A percentile compares a stretch with the other conserved stretches of the same genome.
phyloP scores from a whole-genome alignment of 2,888 invertebrate genomes.

The Ormyrus labotus region DNA sequence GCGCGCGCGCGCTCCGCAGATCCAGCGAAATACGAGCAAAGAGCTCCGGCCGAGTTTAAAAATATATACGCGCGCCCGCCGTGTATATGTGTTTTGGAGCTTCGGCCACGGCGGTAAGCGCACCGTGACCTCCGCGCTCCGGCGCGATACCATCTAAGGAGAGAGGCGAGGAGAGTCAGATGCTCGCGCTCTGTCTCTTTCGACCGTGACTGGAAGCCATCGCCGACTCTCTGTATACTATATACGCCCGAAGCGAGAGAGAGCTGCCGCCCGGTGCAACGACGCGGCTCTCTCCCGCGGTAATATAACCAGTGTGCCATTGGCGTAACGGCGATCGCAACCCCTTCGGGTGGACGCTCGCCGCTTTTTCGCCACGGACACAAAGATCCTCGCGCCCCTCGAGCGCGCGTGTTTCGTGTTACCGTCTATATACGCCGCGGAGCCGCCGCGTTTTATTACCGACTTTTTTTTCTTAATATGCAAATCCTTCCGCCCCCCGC shows the following conservation, averaged over 20 bases:
- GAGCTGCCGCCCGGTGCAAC: background rate
- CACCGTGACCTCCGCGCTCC: slow-evolving; percentile 73
- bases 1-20: slow-evolving; percentile 3
- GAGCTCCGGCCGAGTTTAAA: background rate
- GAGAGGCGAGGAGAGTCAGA: slow-evolving; percentile 55
- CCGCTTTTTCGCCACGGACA: slow-evolving; percentile 6
- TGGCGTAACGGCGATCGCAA: slow-evolving; percentile 59
- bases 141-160: slow-evolving; percentile 70
- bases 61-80: background rate
- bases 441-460: slow-evolving; percentile 48
- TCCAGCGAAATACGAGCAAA: background rate
- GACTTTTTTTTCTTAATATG: slow-evolving; percentile 39
- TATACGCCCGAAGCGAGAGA: background rate
- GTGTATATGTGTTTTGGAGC: background rate
- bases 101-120: slow-evolving; percentile 66
- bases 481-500: background rate
- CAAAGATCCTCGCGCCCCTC: background rate
- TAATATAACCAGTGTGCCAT: slow-evolving; percentile 50
- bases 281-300: background rate
- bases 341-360: slow-evolving; percentile 41
- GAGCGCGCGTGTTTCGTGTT: slow-evolving; percentile 24
- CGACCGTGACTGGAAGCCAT: slow-evolving; percentile 70
- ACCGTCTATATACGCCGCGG: too few species aligned
- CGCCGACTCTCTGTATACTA: slow-evolving; percentile 57
- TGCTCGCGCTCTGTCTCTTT: background rate